Evolutionary conservation across 2,797 vertebrate genomes (phyloP), one percentile per base, ranked within the genome.

Genomic region (Paramormyrops hopkinsi): DNA sequence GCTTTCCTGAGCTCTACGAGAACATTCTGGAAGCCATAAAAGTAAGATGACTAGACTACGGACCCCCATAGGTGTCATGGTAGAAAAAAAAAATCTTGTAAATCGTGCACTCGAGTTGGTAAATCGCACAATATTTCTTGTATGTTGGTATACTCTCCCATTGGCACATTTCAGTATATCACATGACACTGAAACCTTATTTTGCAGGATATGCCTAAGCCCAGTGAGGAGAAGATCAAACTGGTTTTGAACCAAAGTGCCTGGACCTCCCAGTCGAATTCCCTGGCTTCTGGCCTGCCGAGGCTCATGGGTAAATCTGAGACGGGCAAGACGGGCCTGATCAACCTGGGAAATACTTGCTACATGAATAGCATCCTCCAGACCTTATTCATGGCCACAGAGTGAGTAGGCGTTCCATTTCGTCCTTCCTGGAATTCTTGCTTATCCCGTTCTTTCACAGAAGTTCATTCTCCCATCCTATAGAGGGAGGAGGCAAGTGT

Each of bases 301-400:
- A 97, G 95, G 95, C 96, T 97, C 91, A 94, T 96, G 90, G 97
- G 97, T 93, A 99, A 99, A 95, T 99, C 99, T 76, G 98, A 99
- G 96, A 99, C 99, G 0, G 98, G 98, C 90, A 99, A 98, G 96
- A 99, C 99, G 0, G 99, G 99, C 90, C 96, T 99, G 79, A 95
- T 99, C 93, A 99, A 99, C 94, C 93, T 99, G 92, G 98, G 99
- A 90, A 99, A 99, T 93, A 99, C 98, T 2, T 99, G 99, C 94
- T 99, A 97, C 92, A 99, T 99, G 97, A 99, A 99, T 94, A 99
- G 98, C 94, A 97, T 99, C 93, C 96, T 99, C 92, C 99, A 99
- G 94, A 98, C 97, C 54, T 96, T 99, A 90, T 99, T 99, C 93
- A 99, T 99, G 98, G 98, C 99, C 91, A 99, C 98, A 90, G 98